Evolutionary conservation across 2,888 invertebrate species (phyloP).

Genomic region (Seira ritae): DNA sequence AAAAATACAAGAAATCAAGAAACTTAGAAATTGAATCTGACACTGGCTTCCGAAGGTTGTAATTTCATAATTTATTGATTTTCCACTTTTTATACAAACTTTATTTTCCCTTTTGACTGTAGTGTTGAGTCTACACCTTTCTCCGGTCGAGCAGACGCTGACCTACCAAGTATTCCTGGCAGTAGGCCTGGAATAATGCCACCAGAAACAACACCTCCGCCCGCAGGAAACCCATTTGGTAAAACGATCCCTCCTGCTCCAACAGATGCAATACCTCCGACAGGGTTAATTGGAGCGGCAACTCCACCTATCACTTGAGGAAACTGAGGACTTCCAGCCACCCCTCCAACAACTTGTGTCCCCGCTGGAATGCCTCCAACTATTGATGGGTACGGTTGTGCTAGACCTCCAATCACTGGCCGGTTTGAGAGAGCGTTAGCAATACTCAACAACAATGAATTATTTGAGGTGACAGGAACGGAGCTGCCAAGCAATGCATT

Average conservation of each 20-base stretch:
- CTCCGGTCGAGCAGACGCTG: not conserved
- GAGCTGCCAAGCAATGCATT: slow-evolving; percentile 22
- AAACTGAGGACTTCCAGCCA: slow-evolving; percentile 11
- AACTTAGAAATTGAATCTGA: too few species aligned
- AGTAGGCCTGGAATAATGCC: slow-evolving; percentile 27
- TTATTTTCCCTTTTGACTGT: not conserved
- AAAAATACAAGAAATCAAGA: too few species aligned
- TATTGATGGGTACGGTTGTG: slow-evolving; percentile 31
- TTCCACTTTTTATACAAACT: slow-evolving; percentile 31
- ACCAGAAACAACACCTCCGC: slow-evolving; percentile 3
- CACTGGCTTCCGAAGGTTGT: too few species aligned
- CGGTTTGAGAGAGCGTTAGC: slow-evolving; percentile 15
- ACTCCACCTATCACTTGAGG: slow-evolving; percentile 23
- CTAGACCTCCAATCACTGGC: slow-evolving; percentile 37
- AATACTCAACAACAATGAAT: not conserved
- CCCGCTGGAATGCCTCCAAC: slow-evolving; percentile 30
- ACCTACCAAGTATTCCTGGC: slow-evolving; percentile 11
- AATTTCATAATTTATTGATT: too few species aligned
- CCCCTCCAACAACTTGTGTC: slow-evolving; percentile 23
- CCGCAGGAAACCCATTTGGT: slow-evolving; percentile 19
- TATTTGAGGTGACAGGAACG: slow-evolving; percentile 1
- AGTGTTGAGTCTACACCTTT: not conserved
- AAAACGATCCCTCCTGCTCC: slow-evolving; percentile 8
- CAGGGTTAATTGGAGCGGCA: not conserved
- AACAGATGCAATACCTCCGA: slow-evolving; percentile 41